phyloP scores from a whole-genome alignment of 2,888 invertebrate genomes.

The Limulus polyphemus region DNA sequence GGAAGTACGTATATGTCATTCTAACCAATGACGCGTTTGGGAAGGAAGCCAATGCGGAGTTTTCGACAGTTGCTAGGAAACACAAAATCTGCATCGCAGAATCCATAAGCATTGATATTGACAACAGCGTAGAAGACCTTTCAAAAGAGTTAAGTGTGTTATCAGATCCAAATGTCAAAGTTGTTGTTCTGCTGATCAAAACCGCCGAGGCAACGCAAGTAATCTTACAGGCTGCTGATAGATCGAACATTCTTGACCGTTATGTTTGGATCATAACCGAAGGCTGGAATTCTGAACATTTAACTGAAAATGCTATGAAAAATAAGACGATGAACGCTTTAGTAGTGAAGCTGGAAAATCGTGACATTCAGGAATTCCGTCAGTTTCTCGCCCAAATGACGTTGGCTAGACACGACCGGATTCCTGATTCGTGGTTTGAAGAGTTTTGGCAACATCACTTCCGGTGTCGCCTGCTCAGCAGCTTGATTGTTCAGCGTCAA shows the following conservation, averaged over 20 bases:
- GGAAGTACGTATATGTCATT: conserved; percentile 35
- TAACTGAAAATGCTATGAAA: conserved; percentile 18
- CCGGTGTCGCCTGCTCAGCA: conserved; percentile 33
- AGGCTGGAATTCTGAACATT: conserved; percentile 15
- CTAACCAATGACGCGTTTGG: conserved; percentile 29
- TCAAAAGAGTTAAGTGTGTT: conserved; percentile 10
- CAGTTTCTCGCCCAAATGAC: conserved; percentile 32
- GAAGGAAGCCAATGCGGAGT: conserved; percentile 29
- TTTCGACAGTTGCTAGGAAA: conserved; percentile 28
- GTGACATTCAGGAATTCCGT: conserved; percentile 31
- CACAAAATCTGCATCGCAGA: conserved; percentile 31
- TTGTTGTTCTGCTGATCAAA: conserved; percentile 36
- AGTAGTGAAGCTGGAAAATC: conserved; percentile 27
- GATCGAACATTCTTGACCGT: conserved; percentile 10
- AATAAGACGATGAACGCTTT: conserved; percentile 31
- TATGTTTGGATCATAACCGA: conserved; percentile 19
- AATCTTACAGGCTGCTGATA: conserved; percentile 33
- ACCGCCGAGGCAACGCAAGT: conserved; percentile 30
- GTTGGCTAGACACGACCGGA: conserved; percentile 31
- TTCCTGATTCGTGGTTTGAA: conserved; percentile 39
- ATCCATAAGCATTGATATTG: conserved; percentile 27
- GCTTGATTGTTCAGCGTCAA: conserved; percentile 28
- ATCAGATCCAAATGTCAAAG: conserved; percentile 14
- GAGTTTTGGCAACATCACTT: conserved; percentile 36
- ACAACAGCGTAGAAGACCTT: conserved; percentile 5